Conservation (phyloP, 2,797 vertebrate genomes). For the Catamblyrhynchus diadema region DNA sequence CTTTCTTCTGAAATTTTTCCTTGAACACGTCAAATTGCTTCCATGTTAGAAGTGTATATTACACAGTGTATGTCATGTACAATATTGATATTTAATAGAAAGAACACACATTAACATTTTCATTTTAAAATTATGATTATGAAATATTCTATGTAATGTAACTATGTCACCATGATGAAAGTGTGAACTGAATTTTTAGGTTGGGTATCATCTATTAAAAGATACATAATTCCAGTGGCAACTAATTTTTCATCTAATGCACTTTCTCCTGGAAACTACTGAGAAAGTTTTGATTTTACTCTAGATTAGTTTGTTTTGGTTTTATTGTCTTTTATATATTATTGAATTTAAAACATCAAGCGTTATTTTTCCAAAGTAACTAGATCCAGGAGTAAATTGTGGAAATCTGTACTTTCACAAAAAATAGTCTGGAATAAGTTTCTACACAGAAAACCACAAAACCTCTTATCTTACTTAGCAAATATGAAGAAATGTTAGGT, state of each 20-base stretch:
- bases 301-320: neutral
- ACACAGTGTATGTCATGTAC: rapidly evolving
- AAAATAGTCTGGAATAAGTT: neutral
- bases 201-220: neutral
- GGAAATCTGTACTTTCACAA: neutral
- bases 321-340: neutral
- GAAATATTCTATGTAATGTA: rapidly evolving
- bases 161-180: neutral
- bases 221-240: neutral
- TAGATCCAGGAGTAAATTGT: neutral
- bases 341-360: neutral
- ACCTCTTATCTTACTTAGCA: neutral
- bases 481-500: neutral
- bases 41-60: neutral
- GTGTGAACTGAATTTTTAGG: neutral
- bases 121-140: neutral
- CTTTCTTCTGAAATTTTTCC: neutral
- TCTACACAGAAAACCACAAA: neutral
- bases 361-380: neutral
- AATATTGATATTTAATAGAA: too few relatives aligned
- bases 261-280: neutral
- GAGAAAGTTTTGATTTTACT: neutral
- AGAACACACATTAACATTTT: too few relatives aligned
- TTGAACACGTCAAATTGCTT: neutral
- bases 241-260: neutral